These are phyloP conservation scores for Cathartes aura DNA, from an alignment of 2,113 vertebrate genomes.

Conservation along the genomic window DNA sequence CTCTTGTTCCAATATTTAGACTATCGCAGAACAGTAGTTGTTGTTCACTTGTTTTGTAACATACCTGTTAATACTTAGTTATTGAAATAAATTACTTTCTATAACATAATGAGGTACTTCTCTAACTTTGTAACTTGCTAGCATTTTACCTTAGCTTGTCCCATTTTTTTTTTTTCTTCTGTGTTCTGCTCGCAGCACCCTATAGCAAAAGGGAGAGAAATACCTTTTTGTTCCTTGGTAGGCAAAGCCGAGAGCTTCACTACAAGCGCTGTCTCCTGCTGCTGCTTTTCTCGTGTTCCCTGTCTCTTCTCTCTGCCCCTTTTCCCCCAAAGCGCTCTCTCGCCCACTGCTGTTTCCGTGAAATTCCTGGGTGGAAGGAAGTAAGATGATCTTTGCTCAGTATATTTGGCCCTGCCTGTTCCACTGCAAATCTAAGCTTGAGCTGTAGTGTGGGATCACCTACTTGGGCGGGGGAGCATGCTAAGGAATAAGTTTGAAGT, in stretches of 20 bases:
- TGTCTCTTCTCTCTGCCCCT: neutral
- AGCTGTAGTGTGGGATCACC: neutral
- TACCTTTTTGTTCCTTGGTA: neutral
- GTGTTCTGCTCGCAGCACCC: accelerated
- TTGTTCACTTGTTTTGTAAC: neutral
- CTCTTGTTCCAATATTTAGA: accelerated
- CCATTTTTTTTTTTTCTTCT: accelerated
- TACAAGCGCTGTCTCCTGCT: neutral
- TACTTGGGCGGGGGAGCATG: accelerated
- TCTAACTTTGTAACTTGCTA: neutral
- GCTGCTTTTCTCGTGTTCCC: neutral
- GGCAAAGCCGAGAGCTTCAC: neutral
- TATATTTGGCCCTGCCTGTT: neutral
- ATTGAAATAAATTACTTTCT: accelerated
- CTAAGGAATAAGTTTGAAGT: neutral
- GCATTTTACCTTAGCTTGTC: accelerated
- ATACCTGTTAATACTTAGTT: neutral
- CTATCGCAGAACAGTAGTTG: accelerated
- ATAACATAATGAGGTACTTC: accelerated
- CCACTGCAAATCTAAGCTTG: neutral
- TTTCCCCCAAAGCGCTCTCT: accelerated
- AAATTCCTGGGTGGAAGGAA: neutral
- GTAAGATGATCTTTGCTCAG: neutral
- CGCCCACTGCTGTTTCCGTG: accelerated
- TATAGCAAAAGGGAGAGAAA: neutral